Evolutionary conservation across 2,888 invertebrate species (phyloP).

Genomic region (Tenthredo distinguenda): DNA sequence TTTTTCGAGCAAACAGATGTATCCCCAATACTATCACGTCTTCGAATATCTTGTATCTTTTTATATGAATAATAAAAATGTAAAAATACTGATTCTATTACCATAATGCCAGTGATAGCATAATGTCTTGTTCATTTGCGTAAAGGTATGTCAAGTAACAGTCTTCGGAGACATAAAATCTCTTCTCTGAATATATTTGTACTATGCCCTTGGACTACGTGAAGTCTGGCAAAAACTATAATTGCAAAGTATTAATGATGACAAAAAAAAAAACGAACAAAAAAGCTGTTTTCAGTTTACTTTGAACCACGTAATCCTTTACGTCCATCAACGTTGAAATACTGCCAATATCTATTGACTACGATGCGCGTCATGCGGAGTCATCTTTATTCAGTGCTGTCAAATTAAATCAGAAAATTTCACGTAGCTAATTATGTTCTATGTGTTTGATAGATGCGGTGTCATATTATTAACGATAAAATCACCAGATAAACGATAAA

Average conservation of each 20-base stretch:
- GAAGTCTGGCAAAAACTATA: background rate
- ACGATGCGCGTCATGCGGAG: slow-evolving; percentile 9
- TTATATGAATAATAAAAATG: background rate
- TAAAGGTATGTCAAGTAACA: background rate
- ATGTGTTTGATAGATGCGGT: background rate
- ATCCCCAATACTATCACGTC: background rate
- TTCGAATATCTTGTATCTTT: background rate
- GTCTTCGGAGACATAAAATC: background rate
- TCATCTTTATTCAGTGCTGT: slow-evolving; percentile 20
- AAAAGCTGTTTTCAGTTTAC: background rate
- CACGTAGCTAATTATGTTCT: background rate
- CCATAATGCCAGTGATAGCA: background rate
- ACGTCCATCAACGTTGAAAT: slow-evolving; percentile 6
- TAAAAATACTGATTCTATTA: background rate
- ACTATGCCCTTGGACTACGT: background rate
- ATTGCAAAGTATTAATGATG: background rate
- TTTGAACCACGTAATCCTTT: background rate
- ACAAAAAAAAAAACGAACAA: background rate
- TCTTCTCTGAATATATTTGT: background rate
- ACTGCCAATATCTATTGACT: background rate
- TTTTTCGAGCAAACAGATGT: background rate
- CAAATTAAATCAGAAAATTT: background rate
- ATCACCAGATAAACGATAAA: background rate
- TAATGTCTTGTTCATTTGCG: background rate
- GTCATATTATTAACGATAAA: background rate